phyloP scores from a whole-genome alignment of 64 coral and sea anemone species.

The Pocillopora damicornis region DNA sequence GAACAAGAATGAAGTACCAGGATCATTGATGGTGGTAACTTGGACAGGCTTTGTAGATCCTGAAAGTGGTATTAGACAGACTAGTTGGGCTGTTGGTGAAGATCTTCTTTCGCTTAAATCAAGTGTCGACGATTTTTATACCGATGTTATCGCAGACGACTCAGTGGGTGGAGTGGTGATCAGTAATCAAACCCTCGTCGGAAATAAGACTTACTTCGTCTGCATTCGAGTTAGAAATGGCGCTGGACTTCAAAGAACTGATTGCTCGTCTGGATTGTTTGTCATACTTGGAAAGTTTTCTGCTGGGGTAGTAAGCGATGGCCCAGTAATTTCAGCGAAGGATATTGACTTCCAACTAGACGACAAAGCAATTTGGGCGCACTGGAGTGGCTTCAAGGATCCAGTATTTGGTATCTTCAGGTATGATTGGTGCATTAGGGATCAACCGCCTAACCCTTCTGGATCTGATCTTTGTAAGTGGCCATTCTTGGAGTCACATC shows the following conservation, averaged over 20 bases:
- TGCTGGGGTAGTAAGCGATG: slow-evolving; percentile 82
- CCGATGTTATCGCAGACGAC: slow-evolving; percentile 32
- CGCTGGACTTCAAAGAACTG: slow-evolving; percentile 76
- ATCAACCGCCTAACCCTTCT: slow-evolving; percentile 44
- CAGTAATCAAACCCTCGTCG: slow-evolving; percentile 67
- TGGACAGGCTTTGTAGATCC: slow-evolving; percentile 90
- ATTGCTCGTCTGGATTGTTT: slow-evolving; percentile 69
- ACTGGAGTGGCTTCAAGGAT: slow-evolving; percentile 95
- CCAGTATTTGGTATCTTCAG: slow-evolving; percentile 76
- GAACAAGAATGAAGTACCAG: slow-evolving; percentile 68
- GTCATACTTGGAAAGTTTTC: slow-evolving; percentile 82
- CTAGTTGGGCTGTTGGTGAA: slow-evolving; percentile 78
- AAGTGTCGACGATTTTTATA: slow-evolving; percentile 47
- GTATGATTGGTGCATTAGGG: slow-evolving; percentile 92
- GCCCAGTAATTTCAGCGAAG: slow-evolving; percentile 38
- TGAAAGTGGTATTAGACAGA: slow-evolving; percentile 74
- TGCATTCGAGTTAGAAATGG: slow-evolving; percentile 90
- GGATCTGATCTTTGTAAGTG: slow-evolving; percentile 50
- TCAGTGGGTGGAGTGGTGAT: slow-evolving; percentile 77
- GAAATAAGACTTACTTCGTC: slow-evolving; percentile 81
- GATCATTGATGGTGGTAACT: slow-evolving; percentile 62
- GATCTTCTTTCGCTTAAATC: slow-evolving; percentile 28
- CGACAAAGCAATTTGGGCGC: slow-evolving; percentile 85
- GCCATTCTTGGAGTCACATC: slow-evolving; percentile 56
- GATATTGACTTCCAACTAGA: slow-evolving; percentile 92